These are phyloP conservation scores for Temnothorax nylanderi DNA, from an alignment of 1,140 invertebrate genomes.

Conservation along the genomic window DNA sequence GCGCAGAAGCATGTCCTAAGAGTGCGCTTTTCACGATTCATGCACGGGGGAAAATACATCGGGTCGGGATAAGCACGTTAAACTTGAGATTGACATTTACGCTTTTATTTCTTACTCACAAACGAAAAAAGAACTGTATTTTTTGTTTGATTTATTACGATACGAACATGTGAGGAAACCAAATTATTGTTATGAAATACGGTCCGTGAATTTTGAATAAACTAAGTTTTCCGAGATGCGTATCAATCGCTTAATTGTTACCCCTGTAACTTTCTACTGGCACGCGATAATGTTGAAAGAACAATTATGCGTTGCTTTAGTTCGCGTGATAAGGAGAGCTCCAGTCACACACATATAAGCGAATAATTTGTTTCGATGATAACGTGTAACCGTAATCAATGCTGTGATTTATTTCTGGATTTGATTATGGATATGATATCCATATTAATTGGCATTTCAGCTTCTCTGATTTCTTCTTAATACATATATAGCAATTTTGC, in stretches of 20 bases:
- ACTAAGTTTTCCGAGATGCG: conserved; percentile 2
- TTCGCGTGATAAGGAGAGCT: conserved; percentile 25
- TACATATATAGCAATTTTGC: background rate
- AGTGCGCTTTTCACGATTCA: conserved; percentile 32
- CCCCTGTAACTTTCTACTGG: background rate
- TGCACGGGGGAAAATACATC: background rate
- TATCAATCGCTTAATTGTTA: conserved; percentile 17
- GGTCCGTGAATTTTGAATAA: background rate
- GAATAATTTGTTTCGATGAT: conserved; percentile 8
- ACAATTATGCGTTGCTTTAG: conserved; percentile 24
- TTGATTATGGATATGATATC: background rate
- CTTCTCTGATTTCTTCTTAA: background rate
- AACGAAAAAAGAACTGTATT: background rate
- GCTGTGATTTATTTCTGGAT: background rate
- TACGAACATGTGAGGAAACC: background rate
- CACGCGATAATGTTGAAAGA: conserved; percentile 37
- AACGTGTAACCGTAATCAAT: background rate
- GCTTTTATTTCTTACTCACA: background rate
- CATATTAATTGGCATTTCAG: background rate
- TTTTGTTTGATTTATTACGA: conserved; percentile 23
- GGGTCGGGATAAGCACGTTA: background rate
- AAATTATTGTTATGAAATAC: conserved; percentile 6
- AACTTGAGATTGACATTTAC: conserved; percentile 29
- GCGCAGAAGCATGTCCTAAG: conserved; percentile 27
- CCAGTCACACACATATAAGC: background rate